Evolutionary conservation across 2,888 invertebrate species (phyloP), one percentile per base, ranked within the genome.

Genomic region (Brachylomia viminalis): DNA sequence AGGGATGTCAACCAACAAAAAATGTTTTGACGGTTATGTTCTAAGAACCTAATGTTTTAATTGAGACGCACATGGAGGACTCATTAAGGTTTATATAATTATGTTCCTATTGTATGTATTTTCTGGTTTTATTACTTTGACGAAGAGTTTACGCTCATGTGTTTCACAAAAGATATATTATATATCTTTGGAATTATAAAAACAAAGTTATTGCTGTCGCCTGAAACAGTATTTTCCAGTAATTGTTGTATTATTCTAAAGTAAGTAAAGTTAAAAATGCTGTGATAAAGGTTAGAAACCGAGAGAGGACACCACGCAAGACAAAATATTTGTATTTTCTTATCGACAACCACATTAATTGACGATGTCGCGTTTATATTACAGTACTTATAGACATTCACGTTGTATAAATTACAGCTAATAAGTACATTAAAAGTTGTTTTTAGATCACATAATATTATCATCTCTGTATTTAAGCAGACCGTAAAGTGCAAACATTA

Each of bases 401-500:
- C 38, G 68, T 45, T 56, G 58, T 67, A 77, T 84, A 82, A 71
- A 77, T 74, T 71, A 76, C 33, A n/a, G n/a, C n/a, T n/a, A n/a
- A n/a, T n/a, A n/a, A n/a, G n/a, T n/a, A n/a, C n/a, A n/a, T n/a
- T n/a, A n/a, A n/a, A n/a, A n/a, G n/a, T n/a, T n/a, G 56, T 79
- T 86, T 82, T 85, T 79, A 74, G 75, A 79, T 74, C 73, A 76
- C 59, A 65, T 77, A 67, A 65, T 77, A 67, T 70, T 72, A 65
- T 72, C 61, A 71, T 75, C 75, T 84, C 71, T 79, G 77, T 77
- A 69, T 77, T 80, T 73, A 84, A 70, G 72, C 42, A 73, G 80
- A 80, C 72, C 85, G 77, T 86, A 86, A 83, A 86, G 72, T 79
- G 86, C 83, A 82, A 88, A 89, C 84, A 85, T 86, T 85, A 86